Conservation (phyloP, 2,797 vertebrate genomes). For the Phalloptychus januarius region DNA sequence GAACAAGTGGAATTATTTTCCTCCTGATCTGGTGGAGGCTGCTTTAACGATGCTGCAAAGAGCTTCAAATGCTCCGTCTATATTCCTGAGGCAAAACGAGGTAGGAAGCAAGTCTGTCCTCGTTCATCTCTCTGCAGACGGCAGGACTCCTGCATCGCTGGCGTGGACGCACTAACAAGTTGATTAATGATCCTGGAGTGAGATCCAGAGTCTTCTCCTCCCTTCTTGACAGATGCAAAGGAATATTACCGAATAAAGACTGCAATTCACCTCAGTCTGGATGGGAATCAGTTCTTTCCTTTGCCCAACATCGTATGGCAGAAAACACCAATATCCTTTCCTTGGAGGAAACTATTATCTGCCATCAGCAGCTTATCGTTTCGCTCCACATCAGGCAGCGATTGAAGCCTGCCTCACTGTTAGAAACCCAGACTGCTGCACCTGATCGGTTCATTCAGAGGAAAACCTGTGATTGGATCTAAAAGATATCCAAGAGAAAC, state of each 20-base stretch:
- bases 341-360: background rate
- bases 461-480: background rate
- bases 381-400: background rate
- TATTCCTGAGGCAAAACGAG: slow-evolving; percentile 22
- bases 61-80: slow-evolving; percentile 25
- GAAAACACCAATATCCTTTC: slow-evolving; percentile 3
- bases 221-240: slow-evolving; percentile 11
- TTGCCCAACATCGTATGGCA: background rate
- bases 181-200: slow-evolving; percentile 49
- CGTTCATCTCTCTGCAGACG: slow-evolving; percentile 39
- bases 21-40: slow-evolving; percentile 4
- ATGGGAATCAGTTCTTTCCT: background rate
- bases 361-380: background rate
- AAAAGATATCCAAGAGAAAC: background rate
- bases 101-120: slow-evolving; percentile 11
- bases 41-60: background rate
- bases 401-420: background rate
- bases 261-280: background rate
- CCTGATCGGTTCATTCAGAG: background rate
- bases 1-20: slow-evolving; percentile 3
- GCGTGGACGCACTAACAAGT: slow-evolving; percentile 33
- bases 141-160: slow-evolving; percentile 9
- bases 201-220: slow-evolving; percentile 18
- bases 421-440: background rate
- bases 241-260: background rate